Conservation (phyloP, 2,113 vertebrate species). For the Calidris pugnax region DNA sequence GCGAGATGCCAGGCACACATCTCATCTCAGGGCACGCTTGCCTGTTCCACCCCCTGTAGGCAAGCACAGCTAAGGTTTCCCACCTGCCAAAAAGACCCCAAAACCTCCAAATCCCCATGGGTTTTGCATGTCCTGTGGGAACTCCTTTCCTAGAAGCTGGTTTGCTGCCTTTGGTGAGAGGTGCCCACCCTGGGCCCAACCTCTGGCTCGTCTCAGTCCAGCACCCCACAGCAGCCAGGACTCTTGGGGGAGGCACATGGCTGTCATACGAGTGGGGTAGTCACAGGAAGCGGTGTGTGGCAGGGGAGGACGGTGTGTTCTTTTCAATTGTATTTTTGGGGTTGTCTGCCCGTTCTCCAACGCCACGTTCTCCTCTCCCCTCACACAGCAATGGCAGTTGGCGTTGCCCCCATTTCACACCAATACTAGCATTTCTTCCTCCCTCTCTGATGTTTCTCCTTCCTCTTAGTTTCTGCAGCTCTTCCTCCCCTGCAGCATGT, state of each 20-base stretch:
- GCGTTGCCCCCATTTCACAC: not conserved
- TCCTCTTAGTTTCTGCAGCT: not conserved
- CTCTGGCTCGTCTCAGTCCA: not conserved
- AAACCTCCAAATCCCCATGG: not conserved
- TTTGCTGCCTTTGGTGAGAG: not conserved
- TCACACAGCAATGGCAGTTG: not conserved
- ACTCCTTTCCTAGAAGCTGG: not conserved
- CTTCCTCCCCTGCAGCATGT: not conserved
- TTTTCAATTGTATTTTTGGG: not conserved
- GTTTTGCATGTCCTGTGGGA: not conserved
- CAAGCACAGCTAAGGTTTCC: not conserved
- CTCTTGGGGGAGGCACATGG: not conserved
- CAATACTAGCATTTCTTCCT: not conserved
- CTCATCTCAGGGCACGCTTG: not conserved
- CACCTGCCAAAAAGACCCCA: not conserved
- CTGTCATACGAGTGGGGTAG: accelerated
- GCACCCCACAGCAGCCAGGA: not conserved
- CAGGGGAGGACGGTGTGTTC: not conserved
- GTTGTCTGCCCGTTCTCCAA: not conserved
- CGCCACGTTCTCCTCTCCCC: not conserved
- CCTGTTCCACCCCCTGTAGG: not conserved
- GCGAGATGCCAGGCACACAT: not conserved
- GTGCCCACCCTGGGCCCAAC: not conserved
- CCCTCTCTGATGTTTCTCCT: not conserved
- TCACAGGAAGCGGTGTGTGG: not conserved